Evolutionary conservation across 2,113 vertebrate species (phyloP).

Genomic region (Camelus bactrianus): DNA sequence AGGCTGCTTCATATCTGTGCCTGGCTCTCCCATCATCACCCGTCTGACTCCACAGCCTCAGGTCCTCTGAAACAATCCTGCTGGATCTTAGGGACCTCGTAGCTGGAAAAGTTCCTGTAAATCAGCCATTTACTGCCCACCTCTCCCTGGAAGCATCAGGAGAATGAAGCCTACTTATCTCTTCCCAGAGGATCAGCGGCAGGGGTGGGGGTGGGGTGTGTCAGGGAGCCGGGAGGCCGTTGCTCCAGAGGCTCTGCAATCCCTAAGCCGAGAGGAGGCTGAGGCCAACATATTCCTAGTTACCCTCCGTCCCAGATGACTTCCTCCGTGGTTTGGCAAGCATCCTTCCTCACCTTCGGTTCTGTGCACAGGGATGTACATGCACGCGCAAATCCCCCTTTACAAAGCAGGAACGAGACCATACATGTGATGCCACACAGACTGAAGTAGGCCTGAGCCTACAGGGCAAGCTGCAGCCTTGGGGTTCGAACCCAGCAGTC

Average conservation of each 20-base stretch:
- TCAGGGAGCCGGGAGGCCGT: background rate
- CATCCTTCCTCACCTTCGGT: background rate
- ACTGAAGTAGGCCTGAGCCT: background rate
- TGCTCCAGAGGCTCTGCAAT: background rate
- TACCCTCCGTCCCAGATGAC: background rate
- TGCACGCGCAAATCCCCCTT: fast-evolving
- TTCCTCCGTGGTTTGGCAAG: background rate
- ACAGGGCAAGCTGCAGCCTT: background rate
- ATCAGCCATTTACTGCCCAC: background rate
- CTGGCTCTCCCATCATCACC: background rate
- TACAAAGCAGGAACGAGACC: background rate
- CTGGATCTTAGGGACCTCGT: background rate
- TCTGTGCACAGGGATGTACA: background rate
- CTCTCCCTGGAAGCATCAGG: background rate
- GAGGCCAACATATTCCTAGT: background rate
- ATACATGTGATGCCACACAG: fast-evolving
- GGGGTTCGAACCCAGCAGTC: background rate
- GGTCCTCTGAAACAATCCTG: background rate
- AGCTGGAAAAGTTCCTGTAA: background rate
- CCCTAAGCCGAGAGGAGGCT: too few relatives aligned
- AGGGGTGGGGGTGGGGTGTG: too few relatives aligned
- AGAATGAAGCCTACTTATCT: slow-evolving; percentile 47
- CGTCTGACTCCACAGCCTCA: background rate
- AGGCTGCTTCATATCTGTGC: background rate
- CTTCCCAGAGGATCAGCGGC: background rate